Base-by-base conservation (phyloP, 2,888 invertebrate species). In the Melanchra persicariae region DNA sequence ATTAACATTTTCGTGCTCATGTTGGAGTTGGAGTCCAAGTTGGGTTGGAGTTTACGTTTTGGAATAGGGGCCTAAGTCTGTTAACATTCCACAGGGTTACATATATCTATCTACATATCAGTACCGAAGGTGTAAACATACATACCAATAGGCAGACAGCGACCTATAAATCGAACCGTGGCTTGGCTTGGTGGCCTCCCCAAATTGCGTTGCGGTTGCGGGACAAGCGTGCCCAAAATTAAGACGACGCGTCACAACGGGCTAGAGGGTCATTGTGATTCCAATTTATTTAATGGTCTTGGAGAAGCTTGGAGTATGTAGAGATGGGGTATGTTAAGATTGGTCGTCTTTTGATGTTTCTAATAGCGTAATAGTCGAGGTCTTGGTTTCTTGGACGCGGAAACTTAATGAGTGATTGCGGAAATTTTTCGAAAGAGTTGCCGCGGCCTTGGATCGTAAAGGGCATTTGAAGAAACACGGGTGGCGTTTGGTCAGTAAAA, bases 111-210 rank as follows among this genome's bases (percentile, higher is more conserved):
- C 17, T 34, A 40, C 22, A 49, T 2, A 7, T 49, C 24, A 49
- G 8, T 34, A 19, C n/a, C 19, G 15, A 57, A 68, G 43, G 30
- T 45, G 37, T 54, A 15, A 63, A 22, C 22, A n/a, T 17, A 52
- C 37, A 69, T 57, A 45, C 52, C 43, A 40, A 78, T 47, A 60
- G 30, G 12, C 24, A 40, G 43, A 17, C 17, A 62, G 54, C 40
- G 54, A 49, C 55, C 80, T 37, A 75, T 77, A 76, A 77, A 80
- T 77, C 69, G 68, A 76, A 45, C 10, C 22, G 49, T 22, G 45
- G 57, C 37, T 37, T 22, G 22, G 57, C 37, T 57, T 22, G 37
- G 22, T 15, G 37, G 63, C 40, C 22, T 55, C 26, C 22, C 51
- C 2, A 52, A 77, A 80, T 76, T 55, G 47, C 51, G 40, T 68